Base-by-base conservation (phyloP, 2,797 vertebrate genomes). In the Microtus californicus region DNA sequence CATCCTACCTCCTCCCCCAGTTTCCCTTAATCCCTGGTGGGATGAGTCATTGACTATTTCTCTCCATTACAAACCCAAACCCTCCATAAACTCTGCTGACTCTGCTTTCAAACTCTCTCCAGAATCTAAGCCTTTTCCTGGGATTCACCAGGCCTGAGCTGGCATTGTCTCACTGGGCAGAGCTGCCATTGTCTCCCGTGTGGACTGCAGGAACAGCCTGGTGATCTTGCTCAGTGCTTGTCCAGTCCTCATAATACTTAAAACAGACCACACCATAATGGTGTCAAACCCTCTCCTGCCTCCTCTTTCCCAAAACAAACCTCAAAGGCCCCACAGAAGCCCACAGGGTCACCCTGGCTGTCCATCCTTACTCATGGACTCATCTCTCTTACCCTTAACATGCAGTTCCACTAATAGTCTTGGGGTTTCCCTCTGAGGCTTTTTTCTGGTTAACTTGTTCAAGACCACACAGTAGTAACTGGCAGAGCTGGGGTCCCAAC, bases 251-350 rank as follows among this genome's bases (percentile, higher is more conserved):
- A 12, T 85, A 90, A 81, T 77, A n/a, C 37, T 93, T 83, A 73
- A 83, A 85, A 63, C 1, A 56, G 54, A 89, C n/a, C 80, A 54
- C 17, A 4, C 37, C 40, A 40, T 69, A 79, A 65, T 65, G 29
- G 6, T 67, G 48, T 83, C 54, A 45, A 19, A 59, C 79, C 34
- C 34, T 92, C 17, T 8, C 12, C 23, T 87, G 45, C 79, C 54
- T 78, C 37, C 65, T 69, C 34, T 95, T 63, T 51, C 48, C 71
- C 40, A 77, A 29, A 85, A 86, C 29, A 96, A 93, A 86, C 90
- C 31, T 23, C 61, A 37, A 78, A 77, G 31, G n/a, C 29, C 51
- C 61, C 67, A 87, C 86, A 56, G 71, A 31, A 54, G 19, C 31
- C 43, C 43, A 37, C 2, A 73, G 81, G 61, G n/a, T 54, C 71